Percentiles rank a stretch among this genome's conserved stretches.
These are phyloP conservation scores for Hydrozoanthus gracilis DNA, from an alignment of 92 coral and sea anemone genomes.

Conservation along the genomic window DNA sequence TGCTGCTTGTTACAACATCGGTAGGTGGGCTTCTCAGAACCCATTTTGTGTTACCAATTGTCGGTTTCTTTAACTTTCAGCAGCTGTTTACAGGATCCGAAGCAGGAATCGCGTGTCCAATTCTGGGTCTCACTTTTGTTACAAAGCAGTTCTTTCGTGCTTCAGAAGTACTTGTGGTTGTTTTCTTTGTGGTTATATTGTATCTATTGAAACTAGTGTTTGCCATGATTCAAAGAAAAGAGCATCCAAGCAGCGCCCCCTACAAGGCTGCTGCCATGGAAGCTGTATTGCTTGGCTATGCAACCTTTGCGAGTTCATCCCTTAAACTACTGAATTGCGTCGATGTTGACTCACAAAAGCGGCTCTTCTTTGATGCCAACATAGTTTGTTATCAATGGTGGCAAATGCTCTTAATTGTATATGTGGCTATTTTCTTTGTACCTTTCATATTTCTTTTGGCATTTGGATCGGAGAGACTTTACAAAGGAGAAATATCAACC, in stretches of 20 bases:
- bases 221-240: background rate
- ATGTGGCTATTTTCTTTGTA: conserved; percentile 26
- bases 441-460: conserved; percentile 54
- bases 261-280: conserved; percentile 54
- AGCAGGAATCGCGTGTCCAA: conserved; percentile 56
- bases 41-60: conserved; percentile 42
- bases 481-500: conserved; percentile 42
- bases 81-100: conserved; percentile 22
- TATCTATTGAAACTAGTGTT: conserved; percentile 13
- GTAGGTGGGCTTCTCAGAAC: conserved; percentile 1
- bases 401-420: conserved; percentile 44
- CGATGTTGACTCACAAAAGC: conserved; percentile 41
- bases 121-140: conserved; percentile 58
- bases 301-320: conserved; percentile 48
- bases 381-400: conserved; percentile 61
- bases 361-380: conserved; percentile 48
- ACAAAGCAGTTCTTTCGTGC: conserved; percentile 56
- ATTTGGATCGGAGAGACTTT: conserved; percentile 53
- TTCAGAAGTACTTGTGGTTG: conserved; percentile 37
- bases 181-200: conserved; percentile 31
- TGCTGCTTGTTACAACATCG: conserved; percentile 28
- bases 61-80: conserved; percentile 63
- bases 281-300: conserved; percentile 59
- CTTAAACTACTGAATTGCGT: conserved; percentile 56
- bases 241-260: background rate